These are phyloP conservation scores for Polypterus senegalus DNA, from an alignment of 2,113 vertebrate genomes.

Conservation along the genomic window DNA sequence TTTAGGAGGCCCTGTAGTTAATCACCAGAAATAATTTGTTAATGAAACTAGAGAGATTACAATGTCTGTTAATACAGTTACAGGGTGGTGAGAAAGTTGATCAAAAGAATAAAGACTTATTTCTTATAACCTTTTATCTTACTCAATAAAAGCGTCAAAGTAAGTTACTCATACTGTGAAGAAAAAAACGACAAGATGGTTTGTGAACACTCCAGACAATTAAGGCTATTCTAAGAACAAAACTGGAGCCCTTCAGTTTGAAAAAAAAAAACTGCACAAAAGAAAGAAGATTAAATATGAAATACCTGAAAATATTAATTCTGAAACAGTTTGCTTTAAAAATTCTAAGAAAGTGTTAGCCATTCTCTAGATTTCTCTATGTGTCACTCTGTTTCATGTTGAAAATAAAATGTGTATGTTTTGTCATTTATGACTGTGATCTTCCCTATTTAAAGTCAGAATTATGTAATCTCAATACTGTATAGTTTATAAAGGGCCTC, in stretches of 20 bases:
- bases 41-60: not conserved
- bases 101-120: conserved; percentile 19
- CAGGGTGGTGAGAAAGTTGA: conserved; percentile 17
- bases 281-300: not conserved
- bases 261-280: not conserved
- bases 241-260: conserved; percentile 1
- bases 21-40: conserved; percentile 8
- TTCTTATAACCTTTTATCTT: not conserved
- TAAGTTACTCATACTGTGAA: not conserved
- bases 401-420: conserved; percentile 37
- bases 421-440: conserved; percentile 5
- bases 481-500: too few species aligned
- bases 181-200: too few species aligned
- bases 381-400: conserved; percentile 17
- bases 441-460: too few species aligned
- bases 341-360: conserved; percentile 35
- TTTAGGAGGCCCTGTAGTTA: not conserved
- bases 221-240: conserved; percentile 39
- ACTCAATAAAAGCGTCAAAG: not conserved
- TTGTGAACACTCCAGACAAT: too few species aligned
- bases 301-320: conserved; percentile 31
- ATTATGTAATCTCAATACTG: too few species aligned
- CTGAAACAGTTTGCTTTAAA: conserved; percentile 24
- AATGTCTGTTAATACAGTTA: conserved; percentile 10
- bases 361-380: conserved; percentile 24